Conservation (phyloP, 2,797 vertebrate genomes). For the Gadopsis marmoratus region DNA sequence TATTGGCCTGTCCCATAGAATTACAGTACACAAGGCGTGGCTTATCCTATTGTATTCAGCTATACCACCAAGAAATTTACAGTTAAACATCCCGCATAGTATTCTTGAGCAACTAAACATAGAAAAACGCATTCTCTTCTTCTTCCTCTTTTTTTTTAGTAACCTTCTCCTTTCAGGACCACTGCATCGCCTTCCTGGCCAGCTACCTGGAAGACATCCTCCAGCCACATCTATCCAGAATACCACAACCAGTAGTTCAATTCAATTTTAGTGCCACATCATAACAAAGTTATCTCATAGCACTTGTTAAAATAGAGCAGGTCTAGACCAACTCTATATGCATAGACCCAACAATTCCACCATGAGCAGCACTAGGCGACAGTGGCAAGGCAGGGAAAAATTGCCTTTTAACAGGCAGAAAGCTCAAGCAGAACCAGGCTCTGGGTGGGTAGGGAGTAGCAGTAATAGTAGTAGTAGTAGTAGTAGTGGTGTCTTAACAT, state of each 20-base stretch:
- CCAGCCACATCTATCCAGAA: neutral
- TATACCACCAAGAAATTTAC: neutral
- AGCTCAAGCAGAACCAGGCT: no score
- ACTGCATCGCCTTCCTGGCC: neutral
- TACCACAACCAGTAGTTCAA: neutral
- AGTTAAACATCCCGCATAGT: neutral
- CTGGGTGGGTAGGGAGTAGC: no score
- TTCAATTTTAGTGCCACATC: no score
- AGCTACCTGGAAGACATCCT: neutral
- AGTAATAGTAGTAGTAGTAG: no score
- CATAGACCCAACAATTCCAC: no score
- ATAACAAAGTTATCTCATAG: no score
- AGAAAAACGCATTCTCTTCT: neutral
- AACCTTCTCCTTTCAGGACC: neutral
- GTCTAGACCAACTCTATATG: no score
- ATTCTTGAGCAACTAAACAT: neutral
- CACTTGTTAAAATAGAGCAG: no score
- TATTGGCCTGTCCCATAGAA: slow-evolving; percentile 33
- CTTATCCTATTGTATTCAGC: slow-evolving; percentile 11
- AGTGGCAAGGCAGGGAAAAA: no score
- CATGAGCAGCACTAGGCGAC: no score
- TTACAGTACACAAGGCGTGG: slow-evolving; percentile 24
- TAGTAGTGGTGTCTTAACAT: neutral
- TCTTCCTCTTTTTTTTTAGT: neutral
- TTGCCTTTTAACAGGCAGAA: no score